Conservation (phyloP, 1,140 invertebrate genomes). For the Rhizoglyphus robini region DNA sequence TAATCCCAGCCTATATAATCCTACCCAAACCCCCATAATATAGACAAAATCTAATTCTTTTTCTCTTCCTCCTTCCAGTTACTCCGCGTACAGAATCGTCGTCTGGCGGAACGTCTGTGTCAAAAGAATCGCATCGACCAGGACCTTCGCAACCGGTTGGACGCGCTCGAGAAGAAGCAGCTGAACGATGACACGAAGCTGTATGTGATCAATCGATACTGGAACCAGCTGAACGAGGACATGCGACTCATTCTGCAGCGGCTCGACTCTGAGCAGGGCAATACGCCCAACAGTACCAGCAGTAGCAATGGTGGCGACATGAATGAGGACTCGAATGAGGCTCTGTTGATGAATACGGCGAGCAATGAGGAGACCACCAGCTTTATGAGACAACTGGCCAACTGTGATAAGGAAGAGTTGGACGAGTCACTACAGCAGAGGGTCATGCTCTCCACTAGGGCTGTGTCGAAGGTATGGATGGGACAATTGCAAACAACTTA, state of each 20-base stretch:
- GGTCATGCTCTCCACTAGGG: slow-evolving; percentile 55
- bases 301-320: background rate
- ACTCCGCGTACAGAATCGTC: slow-evolving; percentile 81
- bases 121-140: slow-evolving; percentile 74
- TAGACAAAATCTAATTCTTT: background rate
- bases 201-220: slow-evolving; percentile 94
- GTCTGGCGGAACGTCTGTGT: slow-evolving; percentile 73
- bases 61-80: background rate
- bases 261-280: slow-evolving; percentile 94
- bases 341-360: background rate
- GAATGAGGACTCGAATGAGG: background rate
- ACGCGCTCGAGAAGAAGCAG: slow-evolving; percentile 90
- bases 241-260: slow-evolving; percentile 80
- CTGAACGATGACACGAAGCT: slow-evolving; percentile 94
- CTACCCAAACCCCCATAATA: background rate
- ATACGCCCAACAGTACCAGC: slow-evolving; percentile 55
- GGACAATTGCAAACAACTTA: background rate
- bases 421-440: slow-evolving; percentile 88
- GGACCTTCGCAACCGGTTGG: slow-evolving; percentile 77
- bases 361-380: slow-evolving; percentile 82
- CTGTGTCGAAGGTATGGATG: slow-evolving; percentile 80
- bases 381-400: slow-evolving; percentile 87
- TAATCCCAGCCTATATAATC: no score
- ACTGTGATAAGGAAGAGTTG: slow-evolving; percentile 93
- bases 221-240: slow-evolving; percentile 95